Evolutionary conservation across 2,113 vertebrate species (phyloP).

Genomic region (Philantomba maxwellii): DNA sequence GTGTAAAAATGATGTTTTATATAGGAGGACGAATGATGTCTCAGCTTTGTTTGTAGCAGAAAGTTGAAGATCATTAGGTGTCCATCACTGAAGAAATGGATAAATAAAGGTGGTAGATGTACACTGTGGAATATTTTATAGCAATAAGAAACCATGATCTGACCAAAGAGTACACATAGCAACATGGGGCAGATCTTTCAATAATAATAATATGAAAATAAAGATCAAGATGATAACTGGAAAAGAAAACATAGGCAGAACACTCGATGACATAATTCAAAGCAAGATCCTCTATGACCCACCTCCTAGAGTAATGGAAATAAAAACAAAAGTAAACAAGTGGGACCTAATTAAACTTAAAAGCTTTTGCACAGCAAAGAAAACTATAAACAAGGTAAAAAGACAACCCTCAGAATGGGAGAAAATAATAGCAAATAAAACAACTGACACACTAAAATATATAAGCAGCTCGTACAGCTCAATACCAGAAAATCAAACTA

Average conservation of each 20-base stretch:
- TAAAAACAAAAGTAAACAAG: neutral
- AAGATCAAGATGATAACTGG: neutral
- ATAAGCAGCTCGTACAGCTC: neutral
- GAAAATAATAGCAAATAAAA: neutral
- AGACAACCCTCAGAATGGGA: neutral
- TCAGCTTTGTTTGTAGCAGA: neutral
- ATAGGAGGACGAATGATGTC: neutral
- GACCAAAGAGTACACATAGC: neutral
- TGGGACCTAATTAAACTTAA: neutral
- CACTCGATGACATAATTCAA: neutral
- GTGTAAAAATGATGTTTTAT: neutral
- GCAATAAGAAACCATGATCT: neutral
- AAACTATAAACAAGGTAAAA: neutral
- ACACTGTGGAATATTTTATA: neutral
- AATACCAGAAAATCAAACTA: neutral
- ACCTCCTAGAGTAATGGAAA: neutral
- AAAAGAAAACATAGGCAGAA: neutral
- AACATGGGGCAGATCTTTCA: neutral
- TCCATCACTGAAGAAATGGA: neutral
- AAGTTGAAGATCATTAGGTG: neutral
- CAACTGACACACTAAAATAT: neutral
- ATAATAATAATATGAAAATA: neutral
- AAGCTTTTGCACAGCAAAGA: neutral
- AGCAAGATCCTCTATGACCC: neutral
- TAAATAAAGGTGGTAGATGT: neutral